Evolutionary conservation across 2,797 vertebrate genomes (phyloP), one percentile per base, ranked within the genome.

Genomic region (Rhyacichthys aspro): DNA sequence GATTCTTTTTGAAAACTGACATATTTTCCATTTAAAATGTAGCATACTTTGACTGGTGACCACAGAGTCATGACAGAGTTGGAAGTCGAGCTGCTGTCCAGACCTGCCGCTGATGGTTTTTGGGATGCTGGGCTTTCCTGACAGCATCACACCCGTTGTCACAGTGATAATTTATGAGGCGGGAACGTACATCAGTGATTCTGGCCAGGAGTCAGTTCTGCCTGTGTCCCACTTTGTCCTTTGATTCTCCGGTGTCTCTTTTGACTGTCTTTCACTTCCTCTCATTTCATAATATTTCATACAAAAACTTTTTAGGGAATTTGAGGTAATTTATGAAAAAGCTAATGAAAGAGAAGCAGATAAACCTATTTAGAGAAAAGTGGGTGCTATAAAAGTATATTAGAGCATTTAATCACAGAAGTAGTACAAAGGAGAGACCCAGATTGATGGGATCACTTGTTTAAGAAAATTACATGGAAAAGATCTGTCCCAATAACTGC

Each of bases 101-200:
- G 73, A 56, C 62, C 68, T 74, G 78, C 65, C 68, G 71, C 52
- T 54, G 67, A 36, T 53, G 50, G 11, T 59, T 84, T 71, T 56
- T 61, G 59, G 64, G 72, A 75, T 41, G 63, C 76, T 79, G 67
- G 70, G 60, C 58, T 70, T 75, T 62, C 70, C 80, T 79, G 71
- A 83, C 83, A 80, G 79, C 67, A 76, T 84, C 85, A 76, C 77
- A 82, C 73, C 68, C 61, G 53, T 74, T 59, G 28, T 79, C 77
- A 71, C 32, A 14, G 78, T 10, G 83, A 88, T 89, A 84, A 86
- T 89, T 89, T 88, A 90, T 90, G 81, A 86, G 83, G 79, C 72
- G 60, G 79, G 84, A 88, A 85, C 83, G 47, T 43, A 73, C 74
- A 76, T 83, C 63, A 72, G 62, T 78, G 67, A 78, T 63, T 82